Evolutionary conservation across 2,113 vertebrate genomes (phyloP).

Genomic region (Anser brachyrhynchus): DNA sequence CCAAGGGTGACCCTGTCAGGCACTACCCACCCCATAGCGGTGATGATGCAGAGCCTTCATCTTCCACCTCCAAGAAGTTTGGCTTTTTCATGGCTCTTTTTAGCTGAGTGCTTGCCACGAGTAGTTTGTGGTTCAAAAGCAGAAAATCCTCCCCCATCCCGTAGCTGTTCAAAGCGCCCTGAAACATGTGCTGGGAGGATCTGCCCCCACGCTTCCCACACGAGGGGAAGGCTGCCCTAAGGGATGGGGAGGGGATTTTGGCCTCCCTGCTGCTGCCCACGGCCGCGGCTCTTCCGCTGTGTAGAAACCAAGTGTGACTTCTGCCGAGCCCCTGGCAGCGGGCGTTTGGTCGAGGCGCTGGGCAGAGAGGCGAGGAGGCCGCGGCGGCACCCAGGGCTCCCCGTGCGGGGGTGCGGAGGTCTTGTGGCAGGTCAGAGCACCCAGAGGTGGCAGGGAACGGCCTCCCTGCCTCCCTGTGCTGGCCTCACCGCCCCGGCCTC

Average conservation of each 20-base stretch:
- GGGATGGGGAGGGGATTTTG: rapidly evolving
- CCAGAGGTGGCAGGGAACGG: too few species aligned
- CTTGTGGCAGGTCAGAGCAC: too few species aligned
- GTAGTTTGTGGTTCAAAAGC: not conserved
- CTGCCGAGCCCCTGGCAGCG: rapidly evolving
- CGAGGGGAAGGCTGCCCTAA: not conserved
- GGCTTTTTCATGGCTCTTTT: not conserved
- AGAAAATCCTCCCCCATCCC: rapidly evolving
- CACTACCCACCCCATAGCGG: not conserved
- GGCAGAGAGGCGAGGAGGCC: not conserved
- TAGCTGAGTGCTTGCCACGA: not conserved
- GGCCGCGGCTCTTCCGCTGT: not conserved
- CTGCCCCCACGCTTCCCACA: rapidly evolving
- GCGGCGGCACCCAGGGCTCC: too few species aligned
- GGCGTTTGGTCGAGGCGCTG: not conserved
- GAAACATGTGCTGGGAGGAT: rapidly evolving
- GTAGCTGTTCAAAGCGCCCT: not conserved
- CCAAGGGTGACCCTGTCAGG: rapidly evolving
- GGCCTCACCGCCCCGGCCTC: too few species aligned
- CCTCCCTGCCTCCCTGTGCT: too few species aligned
- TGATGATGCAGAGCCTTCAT: not conserved
- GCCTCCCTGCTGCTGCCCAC: not conserved
- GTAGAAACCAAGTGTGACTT: rapidly evolving
- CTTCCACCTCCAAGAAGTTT: not conserved
- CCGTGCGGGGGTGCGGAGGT: too few species aligned